These are phyloP conservation scores for Acrocyrtus sp. DNA, from an alignment of 2,888 invertebrate genomes.

Conservation along the genomic window DNA sequence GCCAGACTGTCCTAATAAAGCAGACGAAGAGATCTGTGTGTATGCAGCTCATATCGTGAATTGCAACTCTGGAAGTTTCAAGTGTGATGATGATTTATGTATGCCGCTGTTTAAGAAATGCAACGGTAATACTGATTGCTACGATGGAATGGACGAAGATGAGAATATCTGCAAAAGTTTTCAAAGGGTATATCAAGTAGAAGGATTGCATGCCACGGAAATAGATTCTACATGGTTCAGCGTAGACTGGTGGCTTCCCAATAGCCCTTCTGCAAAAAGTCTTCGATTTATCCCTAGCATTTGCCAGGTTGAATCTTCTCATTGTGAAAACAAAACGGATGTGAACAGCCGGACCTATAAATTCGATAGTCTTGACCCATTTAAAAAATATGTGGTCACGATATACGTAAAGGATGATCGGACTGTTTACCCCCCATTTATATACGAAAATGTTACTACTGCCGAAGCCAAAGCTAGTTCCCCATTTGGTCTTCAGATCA, in stretches of 20 bases:
- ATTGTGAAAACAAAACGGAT: conserved; percentile 69
- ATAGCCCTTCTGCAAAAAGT: conserved; percentile 66
- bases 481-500: conserved; percentile 75
- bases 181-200: conserved; percentile 66
- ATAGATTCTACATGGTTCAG: conserved; percentile 23
- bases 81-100: conserved; percentile 73
- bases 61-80: conserved; percentile 71
- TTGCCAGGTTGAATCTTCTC: conserved; percentile 49
- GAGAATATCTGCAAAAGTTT: conserved; percentile 69
- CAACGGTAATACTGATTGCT: conserved; percentile 77
- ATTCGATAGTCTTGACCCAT: conserved; percentile 73
- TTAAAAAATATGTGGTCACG: conserved; percentile 81
- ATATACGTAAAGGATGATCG: conserved; percentile 75
- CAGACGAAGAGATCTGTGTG: conserved; percentile 70
- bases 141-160: conserved; percentile 79
- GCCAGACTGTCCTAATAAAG: conserved; percentile 67
- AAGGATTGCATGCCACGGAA: neutral
- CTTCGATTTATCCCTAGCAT: conserved; percentile 75
- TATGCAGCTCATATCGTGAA: neutral
- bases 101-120: conserved; percentile 73
- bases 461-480: conserved; percentile 77
- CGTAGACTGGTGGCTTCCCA: conserved; percentile 56
- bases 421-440: conserved; percentile 72
- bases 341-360: conserved; percentile 74
- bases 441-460: conserved; percentile 74